Base-by-base conservation (phyloP, 2,888 invertebrate genomes). In the Cryptocheilus praepositus region DNA sequence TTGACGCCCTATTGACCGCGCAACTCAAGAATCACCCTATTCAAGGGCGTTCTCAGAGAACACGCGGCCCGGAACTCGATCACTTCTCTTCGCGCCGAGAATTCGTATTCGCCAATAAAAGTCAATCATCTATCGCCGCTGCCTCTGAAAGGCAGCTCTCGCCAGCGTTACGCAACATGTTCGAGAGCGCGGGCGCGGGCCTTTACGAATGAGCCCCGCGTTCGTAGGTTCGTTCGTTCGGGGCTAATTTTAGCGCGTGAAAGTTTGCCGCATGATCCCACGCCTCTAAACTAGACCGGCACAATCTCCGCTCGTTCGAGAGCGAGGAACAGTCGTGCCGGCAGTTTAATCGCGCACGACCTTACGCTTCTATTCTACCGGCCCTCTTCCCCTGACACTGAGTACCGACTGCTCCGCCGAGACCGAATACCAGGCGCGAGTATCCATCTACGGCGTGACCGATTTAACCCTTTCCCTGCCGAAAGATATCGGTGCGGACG, bases 201-300 rank as follows among this genome's bases (percentile, higher is more conserved):
- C 69, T 73, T 77, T 70, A 61, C 73, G 65, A 77, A 79, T 79
- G 56, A 68, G 65, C 71, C 63, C 49, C 59, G 55, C 51, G 25
- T 25, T 25, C 25, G 25, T 25, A 3, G 2, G 25, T 25, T 2
- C 25, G 25, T 49, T 49, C 49, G 49, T 49, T 49, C 21, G 45
- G 66, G 63, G 69, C 36, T 73, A 80, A 80, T 77, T 79, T 75
- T 80, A 77, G 80, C 70, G 58, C 43, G 80, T 71, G 79, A 79
- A 79, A 80, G 79, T 77, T 49, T 64, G 66, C 36, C 59, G 54
- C 3, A 25, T 61, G 73, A 70, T 78, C 76, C 76, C 79, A 76
- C 77, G 73, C 64, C 64, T 67, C 18, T 71, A 71, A 78, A 75
- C 75, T 75, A 77, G 73, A 76, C 61, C 58, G 57, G 36, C 56